phyloP scores from a whole-genome alignment of 2,888 invertebrate genomes.

The Lepidochrysops patricia region DNA sequence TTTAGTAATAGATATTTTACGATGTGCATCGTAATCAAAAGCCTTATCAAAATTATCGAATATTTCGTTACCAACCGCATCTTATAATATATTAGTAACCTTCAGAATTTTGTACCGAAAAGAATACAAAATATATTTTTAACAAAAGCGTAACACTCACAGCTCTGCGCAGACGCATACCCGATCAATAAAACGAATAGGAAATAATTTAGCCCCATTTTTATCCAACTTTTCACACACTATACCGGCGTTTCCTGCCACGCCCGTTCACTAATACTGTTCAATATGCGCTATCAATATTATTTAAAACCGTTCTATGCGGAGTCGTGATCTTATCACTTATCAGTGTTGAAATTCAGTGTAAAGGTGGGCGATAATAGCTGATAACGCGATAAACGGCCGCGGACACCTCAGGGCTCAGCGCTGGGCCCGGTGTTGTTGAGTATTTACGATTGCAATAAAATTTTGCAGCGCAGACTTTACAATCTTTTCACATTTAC shows the following conservation, averaged over 20 bases:
- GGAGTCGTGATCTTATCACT: slow-evolving; percentile 40
- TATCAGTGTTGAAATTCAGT: slow-evolving; percentile 61
- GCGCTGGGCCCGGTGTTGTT: slow-evolving; percentile 14
- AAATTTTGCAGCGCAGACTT: not conserved
- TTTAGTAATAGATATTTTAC: no score
- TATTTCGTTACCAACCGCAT: not conserved
- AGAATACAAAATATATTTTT: not conserved
- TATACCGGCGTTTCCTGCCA: slow-evolving; percentile 23
- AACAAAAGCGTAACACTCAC: slow-evolving; percentile 33
- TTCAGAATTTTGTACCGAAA: not conserved
- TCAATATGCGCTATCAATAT: slow-evolving; percentile 34
- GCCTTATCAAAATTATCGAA: slow-evolving; percentile 1
- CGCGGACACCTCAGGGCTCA: slow-evolving; percentile 21
- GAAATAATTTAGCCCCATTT: slow-evolving; percentile 39
- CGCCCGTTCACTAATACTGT: slow-evolving; percentile 31
- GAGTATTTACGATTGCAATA: not conserved
- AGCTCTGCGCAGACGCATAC: slow-evolving; percentile 36
- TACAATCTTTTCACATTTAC: no score
- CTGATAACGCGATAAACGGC: slow-evolving; percentile 26
- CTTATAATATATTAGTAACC: no score
- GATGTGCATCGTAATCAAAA: not conserved
- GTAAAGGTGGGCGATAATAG: slow-evolving; percentile 51
- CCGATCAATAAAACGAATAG: slow-evolving; percentile 34
- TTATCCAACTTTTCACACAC: slow-evolving; percentile 37
- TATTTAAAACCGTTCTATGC: slow-evolving; percentile 37